Conservation (phyloP, 2,113 vertebrate species). For the Larimichthys crocea region DNA sequence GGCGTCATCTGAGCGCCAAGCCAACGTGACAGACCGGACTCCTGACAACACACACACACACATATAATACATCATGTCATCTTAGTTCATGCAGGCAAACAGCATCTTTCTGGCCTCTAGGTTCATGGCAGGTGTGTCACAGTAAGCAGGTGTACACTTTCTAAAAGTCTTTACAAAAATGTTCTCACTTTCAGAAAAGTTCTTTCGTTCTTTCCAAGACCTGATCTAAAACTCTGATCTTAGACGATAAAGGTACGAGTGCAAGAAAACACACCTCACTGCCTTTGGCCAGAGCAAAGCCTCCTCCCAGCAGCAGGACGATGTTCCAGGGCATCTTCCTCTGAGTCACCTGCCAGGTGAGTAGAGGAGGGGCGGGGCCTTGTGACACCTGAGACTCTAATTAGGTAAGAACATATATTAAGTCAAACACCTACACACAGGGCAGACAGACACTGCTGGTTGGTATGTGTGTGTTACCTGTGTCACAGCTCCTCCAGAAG, state of each 20-base stretch:
- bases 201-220: no score
- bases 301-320: constrained; percentile 94
- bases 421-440: not conserved
- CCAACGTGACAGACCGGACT: constrained; percentile 87
- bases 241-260: no score
- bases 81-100: no score
- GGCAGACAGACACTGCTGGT: not conserved
- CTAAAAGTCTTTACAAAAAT: not conserved
- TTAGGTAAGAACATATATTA: constrained; percentile 27
- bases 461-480: constrained; percentile 18
- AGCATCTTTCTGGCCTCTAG: not conserved
- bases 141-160: not conserved
- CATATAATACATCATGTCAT: not conserved
- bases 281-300: constrained; percentile 95
- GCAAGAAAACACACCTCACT: constrained; percentile 79
- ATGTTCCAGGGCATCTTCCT: constrained; percentile 95
- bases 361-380: constrained; percentile 78
- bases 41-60: constrained; percentile 47
- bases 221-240: no score
- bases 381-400: constrained; percentile 61
- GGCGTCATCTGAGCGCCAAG: constrained; percentile 91
- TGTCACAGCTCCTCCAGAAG: constrained; percentile 73
- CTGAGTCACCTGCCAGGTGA: constrained; percentile 92
- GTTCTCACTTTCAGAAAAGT: no score
- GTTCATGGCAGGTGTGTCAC: no score